These are phyloP conservation scores for Spea bombifrons DNA, from an alignment of 2,113 vertebrate species.

Conservation along the genomic window DNA sequence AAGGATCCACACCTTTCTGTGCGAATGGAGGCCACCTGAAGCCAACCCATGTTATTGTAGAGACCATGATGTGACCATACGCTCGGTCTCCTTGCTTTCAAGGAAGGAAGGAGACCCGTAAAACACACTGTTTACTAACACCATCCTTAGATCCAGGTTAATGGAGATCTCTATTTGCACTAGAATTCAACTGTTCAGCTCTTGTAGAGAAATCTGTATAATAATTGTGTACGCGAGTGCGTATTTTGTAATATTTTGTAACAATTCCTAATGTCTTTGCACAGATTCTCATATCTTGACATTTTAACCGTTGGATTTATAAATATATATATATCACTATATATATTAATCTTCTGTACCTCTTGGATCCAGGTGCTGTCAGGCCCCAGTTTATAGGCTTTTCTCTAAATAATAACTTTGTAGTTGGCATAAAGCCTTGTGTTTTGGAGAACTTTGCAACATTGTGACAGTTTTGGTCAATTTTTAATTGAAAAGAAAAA, in stretches of 20 bases:
- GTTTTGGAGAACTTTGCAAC: too few relatives aligned
- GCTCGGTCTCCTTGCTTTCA: slow-evolving; percentile 60
- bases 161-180: slow-evolving; percentile 86
- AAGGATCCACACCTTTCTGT: slow-evolving; percentile 64
- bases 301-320: slow-evolving; percentile 55
- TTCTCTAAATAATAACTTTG: too few relatives aligned
- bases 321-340: not conserved
- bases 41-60: slow-evolving; percentile 91
- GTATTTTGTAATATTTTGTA: slow-evolving; percentile 68
- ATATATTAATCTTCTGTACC: slow-evolving; percentile 10
- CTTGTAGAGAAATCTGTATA: slow-evolving; percentile 72
- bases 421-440: too few relatives aligned
- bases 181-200: slow-evolving; percentile 78
- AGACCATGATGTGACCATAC: slow-evolving; percentile 93
- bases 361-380: slow-evolving; percentile 10
- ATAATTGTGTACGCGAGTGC: slow-evolving; percentile 2
- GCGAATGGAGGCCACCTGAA: slow-evolving; percentile 77
- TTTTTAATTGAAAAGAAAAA: too few relatives aligned
- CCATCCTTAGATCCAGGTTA: slow-evolving; percentile 88
- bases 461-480: too few relatives aligned
- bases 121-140: slow-evolving; percentile 83
- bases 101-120: slow-evolving; percentile 75
- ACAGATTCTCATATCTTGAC: slow-evolving; percentile 69
- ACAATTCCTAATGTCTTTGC: slow-evolving; percentile 62
- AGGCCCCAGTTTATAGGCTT: not conserved